Conservation (phyloP, 1,140 invertebrate genomes). For the Tribolium madens region DNA sequence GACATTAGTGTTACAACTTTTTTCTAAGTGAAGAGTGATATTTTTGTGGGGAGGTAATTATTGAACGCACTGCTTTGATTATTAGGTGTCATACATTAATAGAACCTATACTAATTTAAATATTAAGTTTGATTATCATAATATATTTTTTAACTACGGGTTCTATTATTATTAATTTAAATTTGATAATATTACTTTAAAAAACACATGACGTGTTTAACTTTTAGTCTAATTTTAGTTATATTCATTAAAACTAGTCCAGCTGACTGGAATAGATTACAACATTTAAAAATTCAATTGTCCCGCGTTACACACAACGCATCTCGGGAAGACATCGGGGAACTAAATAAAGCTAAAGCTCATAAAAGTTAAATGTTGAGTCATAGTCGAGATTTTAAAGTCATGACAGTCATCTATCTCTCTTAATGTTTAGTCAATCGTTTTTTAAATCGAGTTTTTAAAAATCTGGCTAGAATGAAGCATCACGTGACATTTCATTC, state of each 20-base stretch:
- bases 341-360: conserved; percentile 30
- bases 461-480: neutral
- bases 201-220: conserved; percentile 22
- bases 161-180: conserved; percentile 26
- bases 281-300: conserved; percentile 26
- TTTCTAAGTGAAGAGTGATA: conserved; percentile 20
- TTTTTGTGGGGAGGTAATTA: conserved; percentile 6
- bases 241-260: conserved; percentile 23
- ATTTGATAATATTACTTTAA: conserved; percentile 32
- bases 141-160: conserved; percentile 31
- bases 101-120: conserved; percentile 26
- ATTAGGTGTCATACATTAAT: conserved; percentile 22
- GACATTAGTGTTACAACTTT: conserved; percentile 32
- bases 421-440: conserved; percentile 58
- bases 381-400: conserved; percentile 43
- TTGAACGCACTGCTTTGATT: conserved; percentile 21
- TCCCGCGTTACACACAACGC: conserved; percentile 26
- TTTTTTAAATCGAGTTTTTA: conserved; percentile 36
- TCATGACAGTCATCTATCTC: conserved; percentile 62
- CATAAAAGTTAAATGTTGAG: conserved; percentile 57
- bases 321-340: conserved; percentile 35
- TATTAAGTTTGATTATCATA: conserved; percentile 34
- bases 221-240: conserved; percentile 24
- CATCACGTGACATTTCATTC: neutral
- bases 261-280: conserved; percentile 11